A percentile compares a stretch with the other conserved stretches of the same genome.
Conservation (phyloP, 2,113 vertebrate genomes). For the Phainopepla nitens region DNA sequence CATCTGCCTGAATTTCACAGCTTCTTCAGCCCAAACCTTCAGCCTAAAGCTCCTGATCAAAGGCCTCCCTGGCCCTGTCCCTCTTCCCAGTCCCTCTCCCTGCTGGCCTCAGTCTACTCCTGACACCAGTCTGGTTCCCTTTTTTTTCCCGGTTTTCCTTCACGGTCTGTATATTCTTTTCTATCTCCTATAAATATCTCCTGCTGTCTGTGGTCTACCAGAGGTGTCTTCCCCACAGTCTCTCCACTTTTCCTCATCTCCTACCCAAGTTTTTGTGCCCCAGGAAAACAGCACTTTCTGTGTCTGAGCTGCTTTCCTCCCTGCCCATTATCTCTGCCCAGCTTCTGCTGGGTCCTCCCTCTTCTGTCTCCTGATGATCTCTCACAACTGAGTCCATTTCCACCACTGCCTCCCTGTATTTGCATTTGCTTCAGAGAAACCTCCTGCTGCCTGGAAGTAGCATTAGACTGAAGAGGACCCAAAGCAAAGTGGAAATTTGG, state of each 20-base stretch:
- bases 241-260: background rate
- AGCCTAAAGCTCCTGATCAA: background rate
- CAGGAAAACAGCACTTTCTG: fast-evolving
- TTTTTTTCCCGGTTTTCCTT: background rate
- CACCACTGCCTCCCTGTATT: background rate
- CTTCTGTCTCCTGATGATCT: background rate
- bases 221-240: background rate
- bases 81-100: background rate
- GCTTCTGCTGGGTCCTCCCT: background rate
- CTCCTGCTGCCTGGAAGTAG: background rate
- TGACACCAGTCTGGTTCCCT: background rate
- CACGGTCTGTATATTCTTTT: background rate
- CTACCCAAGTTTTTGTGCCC: background rate
- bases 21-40: background rate
- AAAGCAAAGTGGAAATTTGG: background rate
- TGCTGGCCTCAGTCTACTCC: background rate
- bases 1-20: background rate
- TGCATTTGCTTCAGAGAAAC: background rate
- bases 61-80: background rate
- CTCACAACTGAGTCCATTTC: background rate
- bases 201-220: background rate
- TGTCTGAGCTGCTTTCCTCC: background rate
- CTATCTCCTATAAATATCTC: background rate
- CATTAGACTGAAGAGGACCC: background rate
- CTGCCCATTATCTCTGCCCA: background rate